Percentiles rank a stretch among this genome's conserved stretches.
Evolutionary conservation across 2,113 vertebrate species (phyloP).

Genomic region (Benitochromis conjunctus): DNA sequence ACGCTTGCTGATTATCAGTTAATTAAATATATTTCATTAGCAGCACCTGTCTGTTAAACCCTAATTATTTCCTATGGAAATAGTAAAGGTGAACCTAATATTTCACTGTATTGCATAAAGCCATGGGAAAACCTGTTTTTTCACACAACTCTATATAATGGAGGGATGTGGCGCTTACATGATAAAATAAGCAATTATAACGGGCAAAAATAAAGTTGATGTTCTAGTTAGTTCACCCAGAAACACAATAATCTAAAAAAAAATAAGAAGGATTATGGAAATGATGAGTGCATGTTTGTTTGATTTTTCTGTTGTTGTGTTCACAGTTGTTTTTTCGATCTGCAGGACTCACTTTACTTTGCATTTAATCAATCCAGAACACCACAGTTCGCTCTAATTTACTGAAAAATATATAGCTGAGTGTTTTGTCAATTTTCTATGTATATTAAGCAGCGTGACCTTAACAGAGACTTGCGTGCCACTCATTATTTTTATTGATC

Average conservation of each 20-base stretch:
- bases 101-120: not conserved
- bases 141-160: not conserved
- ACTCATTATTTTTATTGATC: constrained; percentile 32
- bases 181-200: not conserved
- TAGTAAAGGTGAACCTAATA: not conserved
- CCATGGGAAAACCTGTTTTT: not conserved
- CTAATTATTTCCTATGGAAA: not conserved
- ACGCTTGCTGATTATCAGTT: not conserved
- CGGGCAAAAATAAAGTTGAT: not conserved
- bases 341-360: not conserved
- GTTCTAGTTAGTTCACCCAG: not conserved
- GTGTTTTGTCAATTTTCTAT: constrained; percentile 41
- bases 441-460: constrained; percentile 45
- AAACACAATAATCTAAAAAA: not conserved
- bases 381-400: not conserved
- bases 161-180: not conserved
- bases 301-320: not conserved
- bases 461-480: not conserved
- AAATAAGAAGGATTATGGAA: not conserved
- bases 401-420: not conserved
- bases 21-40: not conserved
- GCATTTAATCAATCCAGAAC: not conserved
- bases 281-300: not conserved
- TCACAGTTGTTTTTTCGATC: not conserved
- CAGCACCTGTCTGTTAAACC: not conserved